These are phyloP conservation scores for Campoplex nolae DNA, from an alignment of 2,888 invertebrate species.

Conservation along the genomic window DNA sequence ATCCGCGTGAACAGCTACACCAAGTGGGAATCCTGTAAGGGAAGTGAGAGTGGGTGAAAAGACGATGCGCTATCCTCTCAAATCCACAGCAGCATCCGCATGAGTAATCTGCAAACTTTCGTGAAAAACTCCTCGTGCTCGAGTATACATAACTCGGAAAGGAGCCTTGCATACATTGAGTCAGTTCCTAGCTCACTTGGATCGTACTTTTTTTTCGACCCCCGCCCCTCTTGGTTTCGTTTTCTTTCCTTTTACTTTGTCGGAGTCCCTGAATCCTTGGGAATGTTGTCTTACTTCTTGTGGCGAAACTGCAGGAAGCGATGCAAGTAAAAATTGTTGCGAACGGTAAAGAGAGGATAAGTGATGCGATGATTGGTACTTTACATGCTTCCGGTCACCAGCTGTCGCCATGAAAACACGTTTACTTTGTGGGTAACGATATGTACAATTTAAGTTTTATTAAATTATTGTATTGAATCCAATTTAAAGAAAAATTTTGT, in stretches of 20 bases:
- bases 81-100: conserved; percentile 75
- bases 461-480: neutral
- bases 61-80: conserved; percentile 73
- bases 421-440: neutral
- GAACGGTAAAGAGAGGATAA: neutral
- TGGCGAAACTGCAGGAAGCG: conserved; percentile 3
- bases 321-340: neutral
- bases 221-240: conserved; percentile 14
- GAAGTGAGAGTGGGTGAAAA: conserved; percentile 6
- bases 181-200: conserved; percentile 50
- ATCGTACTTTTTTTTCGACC: conserved; percentile 1
- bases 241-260: conserved; percentile 39
- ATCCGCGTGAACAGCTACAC: conserved; percentile 50
- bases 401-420: neutral
- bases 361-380: conserved; percentile 18
- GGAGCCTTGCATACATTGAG: conserved; percentile 55
- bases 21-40: conserved; percentile 18
- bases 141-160: conserved; percentile 67
- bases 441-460: neutral
- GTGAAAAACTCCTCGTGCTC: conserved; percentile 71
- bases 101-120: conserved; percentile 82
- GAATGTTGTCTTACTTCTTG: conserved; percentile 12
- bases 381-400: neutral
- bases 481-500: neutral
- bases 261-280: conserved; percentile 1